Evolutionary conservation across 2,113 vertebrate species (phyloP).

Genomic region (Cyanoderma ruficeps): DNA sequence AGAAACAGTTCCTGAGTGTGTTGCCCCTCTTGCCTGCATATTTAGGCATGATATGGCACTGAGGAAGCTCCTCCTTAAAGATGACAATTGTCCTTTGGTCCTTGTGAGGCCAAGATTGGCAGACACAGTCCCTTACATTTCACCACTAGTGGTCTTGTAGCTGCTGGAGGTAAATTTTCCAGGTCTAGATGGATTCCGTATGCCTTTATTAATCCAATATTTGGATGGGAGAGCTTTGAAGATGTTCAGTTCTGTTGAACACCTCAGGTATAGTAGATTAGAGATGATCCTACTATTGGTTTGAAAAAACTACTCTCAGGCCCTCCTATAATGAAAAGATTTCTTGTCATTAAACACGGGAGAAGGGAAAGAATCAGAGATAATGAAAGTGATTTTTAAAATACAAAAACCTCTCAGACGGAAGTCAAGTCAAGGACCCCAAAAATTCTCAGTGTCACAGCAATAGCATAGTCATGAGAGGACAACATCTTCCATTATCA

Average conservation of each 20-base stretch:
- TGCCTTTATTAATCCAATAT: background rate
- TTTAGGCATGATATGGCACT: background rate
- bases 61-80: background rate
- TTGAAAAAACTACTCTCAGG: background rate
- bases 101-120: background rate
- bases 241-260: background rate
- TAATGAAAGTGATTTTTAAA: background rate
- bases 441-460: background rate
- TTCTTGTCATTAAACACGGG: background rate
- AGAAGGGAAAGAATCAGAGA: background rate
- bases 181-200: background rate
- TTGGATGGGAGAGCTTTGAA: background rate
- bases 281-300: background rate
- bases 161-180: background rate
- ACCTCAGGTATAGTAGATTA: background rate
- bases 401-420: background rate
- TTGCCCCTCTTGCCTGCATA: rapidly evolving
- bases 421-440: background rate
- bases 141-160: background rate
- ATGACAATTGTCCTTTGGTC: background rate
- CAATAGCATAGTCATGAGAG: background rate
- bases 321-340: background rate
- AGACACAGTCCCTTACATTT: background rate
- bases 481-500: background rate
- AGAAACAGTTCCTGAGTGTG: background rate